Conservation (phyloP, 1,140 invertebrate species). For the Trichogramma pretiosum region DNA sequence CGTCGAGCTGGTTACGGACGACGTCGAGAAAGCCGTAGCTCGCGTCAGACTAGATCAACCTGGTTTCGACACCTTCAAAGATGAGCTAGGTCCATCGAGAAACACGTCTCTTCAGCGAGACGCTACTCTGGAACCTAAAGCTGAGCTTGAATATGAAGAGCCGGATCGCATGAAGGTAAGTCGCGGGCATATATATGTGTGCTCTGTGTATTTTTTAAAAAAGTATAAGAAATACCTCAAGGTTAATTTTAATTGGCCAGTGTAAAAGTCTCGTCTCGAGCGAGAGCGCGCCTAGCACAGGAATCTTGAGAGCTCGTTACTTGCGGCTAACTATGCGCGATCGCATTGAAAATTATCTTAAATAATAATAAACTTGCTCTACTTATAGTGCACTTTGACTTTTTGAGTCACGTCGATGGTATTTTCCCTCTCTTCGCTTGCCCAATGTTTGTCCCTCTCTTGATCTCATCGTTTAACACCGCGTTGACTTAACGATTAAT, state of each 20-base stretch:
- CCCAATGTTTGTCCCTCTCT: too few relatives aligned
- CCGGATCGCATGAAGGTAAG: constrained; percentile 41
- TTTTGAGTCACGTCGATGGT: too few relatives aligned
- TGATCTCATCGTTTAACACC: too few relatives aligned
- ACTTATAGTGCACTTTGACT: too few relatives aligned
- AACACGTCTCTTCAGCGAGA: constrained; percentile 54
- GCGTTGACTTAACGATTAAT: too few relatives aligned
- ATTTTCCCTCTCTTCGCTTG: too few relatives aligned
- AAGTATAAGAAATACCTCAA: too few relatives aligned
- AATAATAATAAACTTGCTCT: too few relatives aligned
- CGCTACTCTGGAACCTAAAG: constrained; percentile 56
- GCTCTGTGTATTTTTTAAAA: not conserved
- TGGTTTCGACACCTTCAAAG: constrained; percentile 65
- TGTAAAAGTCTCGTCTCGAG: not conserved
- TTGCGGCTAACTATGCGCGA: too few relatives aligned
- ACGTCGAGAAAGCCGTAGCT: constrained; percentile 68
- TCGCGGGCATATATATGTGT: not conserved
- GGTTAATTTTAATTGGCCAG: not conserved
- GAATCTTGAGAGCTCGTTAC: too few relatives aligned
- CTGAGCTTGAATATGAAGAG: constrained; percentile 60
- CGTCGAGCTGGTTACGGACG: constrained; percentile 69
- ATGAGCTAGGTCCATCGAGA: constrained; percentile 60
- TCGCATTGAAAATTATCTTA: too few relatives aligned
- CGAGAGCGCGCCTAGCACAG: not conserved
- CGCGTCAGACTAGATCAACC: constrained; percentile 67